Percentiles rank a stretch among this genome's conserved stretches.
Conservation (phyloP, 2,888 invertebrate species). For the Nomada lathburiana region DNA sequence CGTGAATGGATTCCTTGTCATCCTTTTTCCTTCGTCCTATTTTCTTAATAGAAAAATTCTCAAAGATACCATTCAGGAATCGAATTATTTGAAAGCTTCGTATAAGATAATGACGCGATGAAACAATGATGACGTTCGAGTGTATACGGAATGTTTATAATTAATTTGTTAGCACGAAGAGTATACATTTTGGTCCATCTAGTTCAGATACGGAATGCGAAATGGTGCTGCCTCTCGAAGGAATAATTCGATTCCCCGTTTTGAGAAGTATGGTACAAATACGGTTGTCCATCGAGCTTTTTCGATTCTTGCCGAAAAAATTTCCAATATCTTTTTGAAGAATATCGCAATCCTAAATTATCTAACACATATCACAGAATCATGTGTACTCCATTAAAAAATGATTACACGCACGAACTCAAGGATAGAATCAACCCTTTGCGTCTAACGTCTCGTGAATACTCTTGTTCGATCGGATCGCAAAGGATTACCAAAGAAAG, state of each 20-base stretch:
- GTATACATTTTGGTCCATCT: slow-evolving; percentile 23
- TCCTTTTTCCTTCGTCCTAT: neutral
- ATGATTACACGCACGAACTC: slow-evolving; percentile 52
- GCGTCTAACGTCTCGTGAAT: neutral
- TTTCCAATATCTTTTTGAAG: slow-evolving; percentile 62
- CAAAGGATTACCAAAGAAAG: slow-evolving; percentile 28
- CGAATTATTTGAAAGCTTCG: slow-evolving; percentile 9
- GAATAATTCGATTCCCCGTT: slow-evolving; percentile 15
- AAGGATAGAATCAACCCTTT: slow-evolving; percentile 31
- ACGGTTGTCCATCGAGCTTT: neutral
- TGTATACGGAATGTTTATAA: neutral
- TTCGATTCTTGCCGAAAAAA: slow-evolving; percentile 1
- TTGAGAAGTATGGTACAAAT: neutral
- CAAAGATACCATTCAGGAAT: slow-evolving; percentile 19
- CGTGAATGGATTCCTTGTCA: neutral
- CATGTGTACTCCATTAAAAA: slow-evolving; percentile 75
- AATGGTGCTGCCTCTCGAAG: neutral
- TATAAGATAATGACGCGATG: neutral
- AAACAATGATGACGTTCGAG: neutral
- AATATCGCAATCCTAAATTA: slow-evolving; percentile 76
- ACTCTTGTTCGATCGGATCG: slow-evolving; percentile 1
- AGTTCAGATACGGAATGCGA: neutral
- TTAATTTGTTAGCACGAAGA: neutral
- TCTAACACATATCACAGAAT: slow-evolving; percentile 83
- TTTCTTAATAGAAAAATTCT: slow-evolving; percentile 12